phyloP scores from a whole-genome alignment of 2,888 invertebrate genomes.

The Euclidia mi region DNA sequence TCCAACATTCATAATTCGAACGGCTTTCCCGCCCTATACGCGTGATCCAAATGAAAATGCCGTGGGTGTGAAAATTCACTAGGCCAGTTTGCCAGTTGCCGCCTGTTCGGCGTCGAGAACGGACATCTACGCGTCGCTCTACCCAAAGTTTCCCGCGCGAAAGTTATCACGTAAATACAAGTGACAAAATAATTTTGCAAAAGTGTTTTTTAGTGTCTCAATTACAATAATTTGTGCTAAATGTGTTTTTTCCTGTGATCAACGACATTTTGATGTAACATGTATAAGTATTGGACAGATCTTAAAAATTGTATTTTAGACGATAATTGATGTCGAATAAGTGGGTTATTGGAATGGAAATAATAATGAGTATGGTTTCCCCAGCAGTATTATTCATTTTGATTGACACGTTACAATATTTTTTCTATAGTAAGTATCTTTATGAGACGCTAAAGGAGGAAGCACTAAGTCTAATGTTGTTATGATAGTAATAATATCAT shows the following conservation, averaged over 20 bases:
- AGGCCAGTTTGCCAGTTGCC: constrained; percentile 64
- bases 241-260: constrained; percentile 56
- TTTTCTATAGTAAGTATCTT: constrained; percentile 18
- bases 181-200: constrained; percentile 56
- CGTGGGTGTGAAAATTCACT: constrained; percentile 67
- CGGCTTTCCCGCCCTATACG: constrained; percentile 72
- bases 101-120: constrained; percentile 71
- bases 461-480: constrained; percentile 15
- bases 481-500: constrained; percentile 15
- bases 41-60: constrained; percentile 74
- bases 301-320: constrained; percentile 31
- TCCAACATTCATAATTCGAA: constrained; percentile 66
- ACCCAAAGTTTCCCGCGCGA: constrained; percentile 76
- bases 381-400: constrained; percentile 24
- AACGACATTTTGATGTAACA: constrained; percentile 31
- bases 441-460: constrained; percentile 18
- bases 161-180: constrained; percentile 60
- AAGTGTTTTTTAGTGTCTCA: constrained; percentile 64
- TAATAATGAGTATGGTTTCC: constrained; percentile 27
- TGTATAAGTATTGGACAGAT: constrained; percentile 45
- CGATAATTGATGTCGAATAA: constrained; percentile 31
- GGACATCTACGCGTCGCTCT: constrained; percentile 55
- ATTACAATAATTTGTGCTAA: constrained; percentile 58
- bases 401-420: constrained; percentile 20
- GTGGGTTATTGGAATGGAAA: constrained; percentile 41